Conservation (phyloP, 2,113 vertebrate species). For the Corapipo altera region DNA sequence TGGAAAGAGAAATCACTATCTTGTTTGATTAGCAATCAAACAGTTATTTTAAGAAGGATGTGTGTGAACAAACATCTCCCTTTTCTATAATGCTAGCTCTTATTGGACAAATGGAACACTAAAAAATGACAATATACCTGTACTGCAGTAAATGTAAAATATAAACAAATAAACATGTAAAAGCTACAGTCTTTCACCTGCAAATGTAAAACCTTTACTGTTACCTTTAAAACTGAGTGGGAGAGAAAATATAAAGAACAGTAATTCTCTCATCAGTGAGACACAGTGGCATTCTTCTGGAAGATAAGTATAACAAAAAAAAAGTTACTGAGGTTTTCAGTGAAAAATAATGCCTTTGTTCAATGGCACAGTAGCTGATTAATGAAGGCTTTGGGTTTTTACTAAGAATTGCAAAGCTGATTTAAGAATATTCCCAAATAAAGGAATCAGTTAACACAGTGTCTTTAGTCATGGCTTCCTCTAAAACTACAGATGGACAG, state of each 20-base stretch:
- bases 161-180: not conserved
- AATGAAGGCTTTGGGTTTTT: not conserved
- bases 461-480: not conserved
- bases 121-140: not conserved
- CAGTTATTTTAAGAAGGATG: not conserved
- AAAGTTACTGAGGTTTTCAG: not conserved
- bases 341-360: not conserved
- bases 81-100: slow-evolving; percentile 15
- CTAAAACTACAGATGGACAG: not conserved
- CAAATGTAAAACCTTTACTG: not conserved
- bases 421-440: not conserved
- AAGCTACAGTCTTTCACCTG: not conserved
- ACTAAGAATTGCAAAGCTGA: not conserved
- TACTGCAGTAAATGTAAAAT: not conserved
- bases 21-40: not conserved
- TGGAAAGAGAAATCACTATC: not conserved
- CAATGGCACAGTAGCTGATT: not conserved
- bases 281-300: not conserved
- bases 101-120: not conserved
- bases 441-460: not conserved
- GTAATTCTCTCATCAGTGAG: not conserved
- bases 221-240: not conserved
- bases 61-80: slow-evolving; percentile 1
- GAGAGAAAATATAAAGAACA: not conserved
- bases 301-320: not conserved